Conservation (phyloP, 2,113 vertebrate species). For the Pyrgilauda ruficollis region DNA sequence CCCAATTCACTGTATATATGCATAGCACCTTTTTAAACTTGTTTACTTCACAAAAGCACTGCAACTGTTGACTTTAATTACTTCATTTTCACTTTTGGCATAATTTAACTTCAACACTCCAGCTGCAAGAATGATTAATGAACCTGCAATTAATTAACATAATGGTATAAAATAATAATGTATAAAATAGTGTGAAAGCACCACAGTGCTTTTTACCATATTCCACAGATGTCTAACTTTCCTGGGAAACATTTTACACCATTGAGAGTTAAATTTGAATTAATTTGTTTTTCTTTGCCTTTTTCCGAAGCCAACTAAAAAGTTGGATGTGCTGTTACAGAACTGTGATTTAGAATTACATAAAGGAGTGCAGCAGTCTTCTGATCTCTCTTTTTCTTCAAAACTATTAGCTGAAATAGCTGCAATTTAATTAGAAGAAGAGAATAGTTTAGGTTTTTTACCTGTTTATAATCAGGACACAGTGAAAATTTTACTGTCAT, state of each 20-base stretch:
- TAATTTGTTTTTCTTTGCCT: slow-evolving; percentile 21
- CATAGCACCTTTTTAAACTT: slow-evolving; percentile 41
- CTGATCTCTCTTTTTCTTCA: neutral
- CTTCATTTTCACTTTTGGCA: slow-evolving; percentile 60
- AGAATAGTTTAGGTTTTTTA: neutral
- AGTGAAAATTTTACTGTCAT: neutral
- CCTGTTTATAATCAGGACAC: neutral
- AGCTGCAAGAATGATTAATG: slow-evolving; percentile 69
- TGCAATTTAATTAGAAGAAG: neutral
- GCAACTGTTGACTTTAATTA: slow-evolving; percentile 64
- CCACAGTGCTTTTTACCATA: neutral
- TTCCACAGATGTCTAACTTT: slow-evolving; percentile 22
- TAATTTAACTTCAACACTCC: slow-evolving; percentile 65
- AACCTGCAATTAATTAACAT: slow-evolving; percentile 54
- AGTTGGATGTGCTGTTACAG: neutral
- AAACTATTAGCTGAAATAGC: neutral
- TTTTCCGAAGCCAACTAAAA: slow-evolving; percentile 6
- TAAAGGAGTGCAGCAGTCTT: neutral
- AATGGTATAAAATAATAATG: slow-evolving; percentile 27
- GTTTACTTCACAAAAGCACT: slow-evolving; percentile 55
- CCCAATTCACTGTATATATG: slow-evolving; percentile 26
- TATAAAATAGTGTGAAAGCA: slow-evolving; percentile 33
- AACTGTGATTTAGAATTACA: neutral
- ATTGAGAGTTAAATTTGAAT: slow-evolving; percentile 29
- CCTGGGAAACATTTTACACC: slow-evolving; percentile 40